phyloP scores from a whole-genome alignment of 1,140 invertebrate species.

The Neodiprion pinetum region DNA sequence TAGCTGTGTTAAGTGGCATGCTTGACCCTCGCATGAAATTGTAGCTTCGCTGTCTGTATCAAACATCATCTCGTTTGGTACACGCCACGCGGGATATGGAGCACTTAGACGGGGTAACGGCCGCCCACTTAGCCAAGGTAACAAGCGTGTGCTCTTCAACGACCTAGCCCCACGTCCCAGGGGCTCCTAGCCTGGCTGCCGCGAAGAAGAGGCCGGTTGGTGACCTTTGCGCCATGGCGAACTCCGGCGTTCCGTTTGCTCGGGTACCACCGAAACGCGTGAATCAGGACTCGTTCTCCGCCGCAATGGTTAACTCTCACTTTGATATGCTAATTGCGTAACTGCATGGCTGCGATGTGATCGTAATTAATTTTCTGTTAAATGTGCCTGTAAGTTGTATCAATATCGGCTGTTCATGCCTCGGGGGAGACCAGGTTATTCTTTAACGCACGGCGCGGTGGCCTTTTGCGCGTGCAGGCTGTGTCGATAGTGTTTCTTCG shows the following conservation, averaged over 20 bases:
- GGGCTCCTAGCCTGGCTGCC: constrained; percentile 18
- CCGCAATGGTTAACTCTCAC: constrained; percentile 24
- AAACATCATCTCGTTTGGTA: constrained; percentile 20
- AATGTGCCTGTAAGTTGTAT: no score
- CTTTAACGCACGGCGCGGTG: no score
- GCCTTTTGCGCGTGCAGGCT: no score
- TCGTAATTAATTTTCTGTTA: no score
- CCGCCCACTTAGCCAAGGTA: constrained; percentile 46
- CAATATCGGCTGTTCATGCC: no score
- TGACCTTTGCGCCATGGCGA: constrained; percentile 37
- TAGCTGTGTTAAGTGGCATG: constrained; percentile 16
- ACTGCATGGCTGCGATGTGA: no score
- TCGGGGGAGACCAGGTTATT: no score
- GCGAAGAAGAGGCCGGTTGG: constrained; percentile 26
- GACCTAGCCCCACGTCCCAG: constrained; percentile 27
- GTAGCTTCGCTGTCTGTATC: constrained; percentile 8
- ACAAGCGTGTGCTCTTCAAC: constrained; percentile 38
- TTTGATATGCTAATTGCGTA: constrained; percentile 26
- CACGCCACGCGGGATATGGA: constrained; percentile 43
- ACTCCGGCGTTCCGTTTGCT: constrained; percentile 38
- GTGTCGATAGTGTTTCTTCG: no score
- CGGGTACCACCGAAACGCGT: constrained; percentile 25
- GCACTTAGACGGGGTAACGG: constrained; percentile 45
- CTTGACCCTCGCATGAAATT: constrained; percentile 10
- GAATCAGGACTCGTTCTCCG: constrained; percentile 22